Percentiles rank a stretch among this genome's conserved stretches.
Conservation (phyloP, 2,113 vertebrate species). For the Lamprologus ornatipinnis region DNA sequence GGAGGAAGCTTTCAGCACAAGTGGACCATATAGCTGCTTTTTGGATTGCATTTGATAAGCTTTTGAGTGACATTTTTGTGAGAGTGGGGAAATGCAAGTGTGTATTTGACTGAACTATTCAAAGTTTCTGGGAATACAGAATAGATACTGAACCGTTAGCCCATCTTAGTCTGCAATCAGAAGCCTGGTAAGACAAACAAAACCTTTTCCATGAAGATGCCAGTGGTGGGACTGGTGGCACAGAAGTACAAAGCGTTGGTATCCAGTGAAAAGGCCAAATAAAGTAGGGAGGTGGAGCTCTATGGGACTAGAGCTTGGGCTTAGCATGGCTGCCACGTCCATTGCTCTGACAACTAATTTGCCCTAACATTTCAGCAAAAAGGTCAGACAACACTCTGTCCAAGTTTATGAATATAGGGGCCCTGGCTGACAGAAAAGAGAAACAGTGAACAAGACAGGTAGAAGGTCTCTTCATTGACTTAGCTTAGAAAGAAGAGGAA, state of each 20-base stretch:
- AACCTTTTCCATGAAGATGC: neutral
- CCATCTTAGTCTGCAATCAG: neutral
- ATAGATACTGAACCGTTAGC: neutral
- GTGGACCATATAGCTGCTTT: neutral
- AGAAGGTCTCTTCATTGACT: conserved; percentile 50
- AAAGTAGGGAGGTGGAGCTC: neutral
- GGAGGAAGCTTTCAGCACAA: neutral
- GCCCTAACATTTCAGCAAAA: conserved; percentile 67
- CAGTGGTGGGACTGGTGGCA: neutral
- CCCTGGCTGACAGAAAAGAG: conserved; percentile 12
- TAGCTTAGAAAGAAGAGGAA: neutral
- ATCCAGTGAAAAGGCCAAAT: neutral
- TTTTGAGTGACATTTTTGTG: neutral
- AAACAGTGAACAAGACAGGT: conserved; percentile 39
- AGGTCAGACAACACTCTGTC: conserved; percentile 64
- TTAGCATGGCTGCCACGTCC: conserved; percentile 57
- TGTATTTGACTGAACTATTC: neutral
- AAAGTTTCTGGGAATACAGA: neutral
- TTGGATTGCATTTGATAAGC: neutral
- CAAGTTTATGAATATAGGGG: conserved; percentile 55
- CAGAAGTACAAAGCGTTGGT: neutral
- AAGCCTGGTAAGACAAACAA: neutral
- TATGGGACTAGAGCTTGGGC: neutral
- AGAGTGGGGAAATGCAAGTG: neutral
- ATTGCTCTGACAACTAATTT: conserved; percentile 67